Percentiles rank a stretch among this genome's conserved stretches.
Evolutionary conservation across 2,888 invertebrate genomes (phyloP).

Genomic region (Frankliniella intonsa): DNA sequence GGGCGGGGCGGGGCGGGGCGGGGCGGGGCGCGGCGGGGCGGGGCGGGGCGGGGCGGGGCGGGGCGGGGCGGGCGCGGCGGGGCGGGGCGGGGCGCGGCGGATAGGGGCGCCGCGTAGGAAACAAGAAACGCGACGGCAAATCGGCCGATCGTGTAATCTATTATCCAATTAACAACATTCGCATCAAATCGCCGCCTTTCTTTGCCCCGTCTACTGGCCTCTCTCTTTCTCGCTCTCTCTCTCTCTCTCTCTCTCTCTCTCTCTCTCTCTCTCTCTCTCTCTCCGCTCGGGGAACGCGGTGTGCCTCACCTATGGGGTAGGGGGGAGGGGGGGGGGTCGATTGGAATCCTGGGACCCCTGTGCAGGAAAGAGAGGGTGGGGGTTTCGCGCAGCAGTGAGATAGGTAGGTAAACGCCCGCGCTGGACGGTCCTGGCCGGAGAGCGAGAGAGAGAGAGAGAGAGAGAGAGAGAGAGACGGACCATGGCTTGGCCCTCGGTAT

Average conservation of each 20-base stretch:
- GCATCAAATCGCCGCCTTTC: conserved; percentile 6
- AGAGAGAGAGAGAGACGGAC: not conserved
- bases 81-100: not conserved
- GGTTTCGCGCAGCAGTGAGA: no score
- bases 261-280: not conserved
- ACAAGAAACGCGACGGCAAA: not conserved
- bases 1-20: no score
- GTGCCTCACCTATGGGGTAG: not conserved
- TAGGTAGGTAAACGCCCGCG: no score
- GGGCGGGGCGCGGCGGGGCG: not conserved
- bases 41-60: not conserved
- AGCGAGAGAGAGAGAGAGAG: not conserved
- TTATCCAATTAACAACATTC: conserved; percentile 18
- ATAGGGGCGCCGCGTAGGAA: no score
- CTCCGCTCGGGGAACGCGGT: not conserved
- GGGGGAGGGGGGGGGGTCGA: not conserved
- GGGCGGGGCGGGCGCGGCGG: not conserved
- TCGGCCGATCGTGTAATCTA: conserved; percentile 8
- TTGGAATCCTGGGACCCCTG: not conserved
- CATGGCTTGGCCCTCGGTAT: not conserved
- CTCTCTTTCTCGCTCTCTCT: not conserved
- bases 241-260: no score
- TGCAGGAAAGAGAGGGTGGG: not conserved
- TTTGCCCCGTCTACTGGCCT: not conserved
- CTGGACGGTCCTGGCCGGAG: not conserved